Percentiles rank a stretch among this genome's conserved stretches.
phyloP scores from a whole-genome alignment of 2,797 vertebrate genomes.

The Artibeus lituratus region DNA sequence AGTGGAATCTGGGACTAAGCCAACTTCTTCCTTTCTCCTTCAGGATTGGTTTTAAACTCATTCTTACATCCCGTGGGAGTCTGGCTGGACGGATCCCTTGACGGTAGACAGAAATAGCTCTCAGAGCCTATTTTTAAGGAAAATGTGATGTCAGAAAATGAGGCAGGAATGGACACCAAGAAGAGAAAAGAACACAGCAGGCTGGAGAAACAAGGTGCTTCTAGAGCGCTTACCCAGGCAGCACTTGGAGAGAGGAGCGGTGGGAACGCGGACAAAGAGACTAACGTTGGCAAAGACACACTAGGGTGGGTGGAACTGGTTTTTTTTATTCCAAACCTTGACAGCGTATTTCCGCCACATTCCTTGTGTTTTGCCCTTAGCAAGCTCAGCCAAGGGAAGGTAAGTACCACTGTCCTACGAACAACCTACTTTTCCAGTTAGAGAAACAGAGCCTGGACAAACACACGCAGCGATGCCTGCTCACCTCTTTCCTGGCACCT shows the following conservation, averaged over 20 bases:
- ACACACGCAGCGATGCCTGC: background rate
- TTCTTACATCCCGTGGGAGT: slow-evolving; percentile 64
- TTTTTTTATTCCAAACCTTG: background rate
- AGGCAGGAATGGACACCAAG: slow-evolving; percentile 20
- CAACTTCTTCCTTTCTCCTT: slow-evolving; percentile 26
- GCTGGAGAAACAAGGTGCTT: background rate
- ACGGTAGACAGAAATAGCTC: slow-evolving; percentile 65
- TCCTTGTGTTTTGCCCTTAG: background rate
- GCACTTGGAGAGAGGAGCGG: background rate
- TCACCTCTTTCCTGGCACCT: background rate
- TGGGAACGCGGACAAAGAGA: background rate
- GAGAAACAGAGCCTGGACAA: background rate
- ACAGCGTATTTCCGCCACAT: background rate
- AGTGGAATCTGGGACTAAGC: slow-evolving; percentile 52
- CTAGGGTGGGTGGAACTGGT: background rate
- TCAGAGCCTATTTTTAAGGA: slow-evolving; percentile 63
- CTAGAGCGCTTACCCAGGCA: background rate
- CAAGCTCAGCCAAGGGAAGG: background rate
- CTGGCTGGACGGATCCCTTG: slow-evolving; percentile 63
- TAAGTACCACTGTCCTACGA: background rate
- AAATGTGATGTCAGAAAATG: slow-evolving; percentile 61
- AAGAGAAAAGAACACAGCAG: background rate
- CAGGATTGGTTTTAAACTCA: slow-evolving; percentile 53
- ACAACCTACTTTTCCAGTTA: background rate
- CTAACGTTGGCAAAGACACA: background rate